phyloP scores from a whole-genome alignment of 92 coral and sea anemone genomes.

The Phenganax subtilis region DNA sequence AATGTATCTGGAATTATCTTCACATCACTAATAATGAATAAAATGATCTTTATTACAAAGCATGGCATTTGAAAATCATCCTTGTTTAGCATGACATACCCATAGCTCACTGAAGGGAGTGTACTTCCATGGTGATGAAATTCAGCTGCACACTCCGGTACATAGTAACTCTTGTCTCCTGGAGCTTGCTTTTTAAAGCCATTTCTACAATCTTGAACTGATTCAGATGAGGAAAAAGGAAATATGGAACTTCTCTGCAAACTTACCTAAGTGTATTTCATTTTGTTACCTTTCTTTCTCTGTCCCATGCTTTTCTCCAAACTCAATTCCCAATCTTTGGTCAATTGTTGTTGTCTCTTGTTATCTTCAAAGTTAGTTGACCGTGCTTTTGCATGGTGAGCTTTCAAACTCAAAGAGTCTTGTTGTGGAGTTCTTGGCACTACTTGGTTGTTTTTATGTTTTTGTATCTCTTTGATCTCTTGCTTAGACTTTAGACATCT shows the following conservation, averaged over 20 bases:
- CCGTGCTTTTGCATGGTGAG: neutral
- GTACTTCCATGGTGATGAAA: constrained; percentile 92
- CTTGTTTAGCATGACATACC: constrained; percentile 45
- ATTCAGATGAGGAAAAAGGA: neutral
- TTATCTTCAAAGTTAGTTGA: constrained; percentile 2
- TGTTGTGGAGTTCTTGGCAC: neutral
- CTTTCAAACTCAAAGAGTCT: neutral
- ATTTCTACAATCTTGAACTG: constrained; percentile 68
- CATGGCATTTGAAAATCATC: neutral
- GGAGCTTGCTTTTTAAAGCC: constrained; percentile 56
- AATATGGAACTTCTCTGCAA: neutral
- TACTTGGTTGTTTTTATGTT: neutral
- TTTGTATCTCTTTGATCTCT: neutral
- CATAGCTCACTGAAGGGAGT: constrained; percentile 69
- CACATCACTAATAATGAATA: constrained; percentile 51
- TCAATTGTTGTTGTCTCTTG: constrained; percentile 44
- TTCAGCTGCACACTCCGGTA: constrained; percentile 67
- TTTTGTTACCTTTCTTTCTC: constrained; percentile 58
- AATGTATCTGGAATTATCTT: constrained; percentile 81
- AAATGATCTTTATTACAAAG: neutral
- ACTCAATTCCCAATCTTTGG: constrained; percentile 62
- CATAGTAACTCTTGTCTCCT: constrained; percentile 92
- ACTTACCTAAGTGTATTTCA: too few species aligned
- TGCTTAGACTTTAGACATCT: constrained; percentile 52
- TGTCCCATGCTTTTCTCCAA: constrained; percentile 74